A percentile compares a stretch with the other conserved stretches of the same genome.
phyloP scores from a whole-genome alignment of 2,888 invertebrate genomes.

The Perizoma flavofasciatum region DNA sequence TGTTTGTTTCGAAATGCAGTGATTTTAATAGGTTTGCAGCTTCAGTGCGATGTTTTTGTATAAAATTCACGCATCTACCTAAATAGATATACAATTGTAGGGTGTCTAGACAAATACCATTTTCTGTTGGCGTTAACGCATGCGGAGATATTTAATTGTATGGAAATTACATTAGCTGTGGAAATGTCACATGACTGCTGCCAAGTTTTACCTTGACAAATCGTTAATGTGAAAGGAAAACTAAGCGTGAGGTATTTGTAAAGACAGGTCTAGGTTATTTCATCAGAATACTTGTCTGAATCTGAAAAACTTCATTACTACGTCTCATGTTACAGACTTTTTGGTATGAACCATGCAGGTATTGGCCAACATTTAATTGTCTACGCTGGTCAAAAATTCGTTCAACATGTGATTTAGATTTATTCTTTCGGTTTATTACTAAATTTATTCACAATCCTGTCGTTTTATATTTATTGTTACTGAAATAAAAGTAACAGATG shows the following conservation, averaged over 20 bases:
- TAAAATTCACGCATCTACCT: constrained; percentile 5
- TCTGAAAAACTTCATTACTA: neutral
- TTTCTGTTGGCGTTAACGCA: too few species aligned
- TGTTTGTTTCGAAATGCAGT: constrained; percentile 22
- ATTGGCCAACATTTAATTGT: constrained; percentile 20
- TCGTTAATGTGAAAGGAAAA: too few species aligned
- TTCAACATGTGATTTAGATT: constrained; percentile 11
- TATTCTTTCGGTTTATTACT: constrained; percentile 22
- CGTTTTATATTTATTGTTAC: constrained; percentile 16
- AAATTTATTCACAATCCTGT: constrained; percentile 19
- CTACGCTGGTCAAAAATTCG: constrained; percentile 13
- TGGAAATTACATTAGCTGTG: too few species aligned
- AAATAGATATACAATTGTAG: neutral
- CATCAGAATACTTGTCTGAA: too few species aligned
- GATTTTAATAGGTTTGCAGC: constrained; percentile 36
- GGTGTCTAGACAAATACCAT: too few species aligned
- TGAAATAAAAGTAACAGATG: constrained; percentile 25
- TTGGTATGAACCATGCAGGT: constrained; percentile 16
- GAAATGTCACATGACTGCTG: too few species aligned
- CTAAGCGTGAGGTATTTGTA: too few species aligned
- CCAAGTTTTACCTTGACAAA: too few species aligned
- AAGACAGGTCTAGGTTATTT: too few species aligned
- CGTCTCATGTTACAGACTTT: constrained; percentile 20
- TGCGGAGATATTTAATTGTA: too few species aligned
- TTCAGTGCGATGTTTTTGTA: constrained; percentile 17